Base-by-base conservation (phyloP, 2,797 vertebrate genomes). In the Eulemur mongoz region DNA sequence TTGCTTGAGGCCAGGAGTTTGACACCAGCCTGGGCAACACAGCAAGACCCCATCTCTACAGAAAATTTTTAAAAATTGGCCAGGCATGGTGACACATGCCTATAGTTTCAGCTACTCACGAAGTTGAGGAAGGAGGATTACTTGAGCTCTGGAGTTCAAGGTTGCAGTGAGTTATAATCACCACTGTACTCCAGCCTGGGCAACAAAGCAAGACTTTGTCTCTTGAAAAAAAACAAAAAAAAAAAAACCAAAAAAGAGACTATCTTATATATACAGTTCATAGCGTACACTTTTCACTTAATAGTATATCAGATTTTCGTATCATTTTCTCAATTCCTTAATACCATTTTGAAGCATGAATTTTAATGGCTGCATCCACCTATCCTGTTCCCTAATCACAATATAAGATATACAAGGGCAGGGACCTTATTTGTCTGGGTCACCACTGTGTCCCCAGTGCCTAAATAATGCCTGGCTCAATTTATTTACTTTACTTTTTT, bases 391-490 rank as follows among this genome's bases (percentile, higher is more conserved):
- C 27, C 32, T 10, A 50, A 4, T 63, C 69, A 81, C 35, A 79
- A 88, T 23, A 30, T 70, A 67, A 65, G 59, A 67, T 52, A 27
- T 81, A 76, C 6, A 76, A 85, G 38, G 79, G 10, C 80, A 86
- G 4, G 15, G 38, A 23, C 43, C 30, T 89, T 75, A 38, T n/a
- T 63, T 89, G 30, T 85, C 48, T 75, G 32, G 7, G 25, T 76
- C 32, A 89, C 43, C 38, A 90, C 50, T 85, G 7, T 54, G 82
- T 88, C 27, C 22, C 50, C 25, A 32, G n/a, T 45, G 52, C 45
- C 73, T 63, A 89, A 94, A 85, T 40, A 85, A 25, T 92, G 65
- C 32, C 48, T 89, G 78, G 40, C 57, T 91, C 79, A 54, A 70
- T 23, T 70, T 78, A 72, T 43, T 79, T 67, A 18, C 23, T 67